Conservation (phyloP, 2,888 invertebrate species). For the Danaus chrysippus region DNA sequence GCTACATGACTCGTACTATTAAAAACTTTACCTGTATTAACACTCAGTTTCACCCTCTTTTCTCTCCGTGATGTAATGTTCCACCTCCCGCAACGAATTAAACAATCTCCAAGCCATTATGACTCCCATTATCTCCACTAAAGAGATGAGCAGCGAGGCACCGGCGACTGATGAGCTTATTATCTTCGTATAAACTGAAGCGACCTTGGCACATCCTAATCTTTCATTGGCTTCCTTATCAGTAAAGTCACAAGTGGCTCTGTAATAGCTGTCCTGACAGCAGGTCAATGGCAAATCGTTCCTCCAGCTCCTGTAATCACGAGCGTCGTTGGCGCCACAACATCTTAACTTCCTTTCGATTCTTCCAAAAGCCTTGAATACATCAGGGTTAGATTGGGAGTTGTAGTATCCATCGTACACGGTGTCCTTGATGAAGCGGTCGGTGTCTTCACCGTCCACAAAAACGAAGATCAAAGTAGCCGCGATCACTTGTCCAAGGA, state of each 20-base stretch:
- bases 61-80: constrained; percentile 69
- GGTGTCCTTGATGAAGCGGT: constrained; percentile 69
- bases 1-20: constrained; percentile 14
- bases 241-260: constrained; percentile 69
- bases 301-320: constrained; percentile 71
- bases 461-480: constrained; percentile 69
- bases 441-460: constrained; percentile 71
- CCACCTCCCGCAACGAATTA: constrained; percentile 64
- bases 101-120: constrained; percentile 67
- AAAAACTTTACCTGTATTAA: constrained; percentile 41
- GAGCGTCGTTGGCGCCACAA: constrained; percentile 71
- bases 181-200: constrained; percentile 71
- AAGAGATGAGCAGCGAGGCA: constrained; percentile 59
- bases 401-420: constrained; percentile 75
- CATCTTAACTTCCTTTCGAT: constrained; percentile 68
- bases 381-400: constrained; percentile 67
- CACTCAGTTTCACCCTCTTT: constrained; percentile 74
- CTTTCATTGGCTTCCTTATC: constrained; percentile 74
- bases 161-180: constrained; percentile 70
- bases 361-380: constrained; percentile 62
- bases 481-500: constrained; percentile 60
- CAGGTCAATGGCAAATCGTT: constrained; percentile 69
- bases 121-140: constrained; percentile 62
- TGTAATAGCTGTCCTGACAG: constrained; percentile 66
- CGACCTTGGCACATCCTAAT: constrained; percentile 72